These are phyloP conservation scores for Tragulus kanchil DNA, from an alignment of 2,113 vertebrate species.

Conservation along the genomic window DNA sequence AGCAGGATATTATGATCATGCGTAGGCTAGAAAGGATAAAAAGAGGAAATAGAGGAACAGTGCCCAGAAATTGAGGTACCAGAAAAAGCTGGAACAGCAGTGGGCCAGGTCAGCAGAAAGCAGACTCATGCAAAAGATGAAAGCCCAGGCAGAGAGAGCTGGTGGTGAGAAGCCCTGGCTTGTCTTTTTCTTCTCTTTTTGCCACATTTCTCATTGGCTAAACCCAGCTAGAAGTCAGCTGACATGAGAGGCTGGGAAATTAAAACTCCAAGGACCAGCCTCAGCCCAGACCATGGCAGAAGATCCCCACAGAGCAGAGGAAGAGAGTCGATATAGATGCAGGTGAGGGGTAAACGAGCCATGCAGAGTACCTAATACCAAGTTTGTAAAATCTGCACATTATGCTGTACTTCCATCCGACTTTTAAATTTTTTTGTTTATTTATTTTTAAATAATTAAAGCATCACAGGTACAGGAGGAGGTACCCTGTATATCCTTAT, in stretches of 20 bases:
- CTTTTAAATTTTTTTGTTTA: constrained; percentile 11
- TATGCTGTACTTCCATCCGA: neutral
- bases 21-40: neutral
- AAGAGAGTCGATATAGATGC: accelerated
- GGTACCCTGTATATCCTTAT: neutral
- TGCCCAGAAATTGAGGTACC: neutral
- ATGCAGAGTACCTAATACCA: neutral
- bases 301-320: neutral
- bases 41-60: neutral
- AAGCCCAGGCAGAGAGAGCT: neutral
- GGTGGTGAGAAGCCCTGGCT: neutral
- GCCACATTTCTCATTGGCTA: neutral
- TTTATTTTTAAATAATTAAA: constrained; percentile 57
- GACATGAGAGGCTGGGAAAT: neutral
- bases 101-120: neutral
- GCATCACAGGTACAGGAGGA: neutral
- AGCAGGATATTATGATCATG: neutral
- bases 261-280: neutral
- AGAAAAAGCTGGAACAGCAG: neutral
- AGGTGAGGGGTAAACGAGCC: neutral
- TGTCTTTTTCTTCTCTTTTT: neutral
- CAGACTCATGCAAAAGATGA: neutral
- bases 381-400: neutral
- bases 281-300: neutral
- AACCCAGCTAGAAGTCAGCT: neutral